Conservation (phyloP, 2,797 vertebrate species). For the Lagorchestes hirsutus region DNA sequence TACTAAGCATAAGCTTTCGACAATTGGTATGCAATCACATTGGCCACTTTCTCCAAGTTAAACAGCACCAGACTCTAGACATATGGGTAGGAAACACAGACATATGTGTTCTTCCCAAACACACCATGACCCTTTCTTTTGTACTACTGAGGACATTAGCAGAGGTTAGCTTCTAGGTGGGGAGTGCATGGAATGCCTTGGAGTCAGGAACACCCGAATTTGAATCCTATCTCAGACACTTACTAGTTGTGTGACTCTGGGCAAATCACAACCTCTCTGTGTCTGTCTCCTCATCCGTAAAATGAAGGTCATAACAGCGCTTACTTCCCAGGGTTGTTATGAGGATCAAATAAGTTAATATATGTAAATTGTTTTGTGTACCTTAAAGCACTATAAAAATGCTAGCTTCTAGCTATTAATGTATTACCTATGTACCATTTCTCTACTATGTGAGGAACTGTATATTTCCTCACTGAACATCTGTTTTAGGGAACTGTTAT, state of each 20-base stretch:
- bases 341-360: background rate
- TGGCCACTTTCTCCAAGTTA: constrained; percentile 92
- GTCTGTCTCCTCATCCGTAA: background rate
- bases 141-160: background rate
- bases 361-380: background rate
- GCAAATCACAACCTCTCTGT: background rate
- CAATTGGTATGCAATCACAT: constrained; percentile 93
- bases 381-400: background rate
- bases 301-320: background rate
- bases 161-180: background rate
- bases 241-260: background rate
- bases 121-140: background rate
- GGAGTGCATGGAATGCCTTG: background rate
- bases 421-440: background rate
- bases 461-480: background rate
- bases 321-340: background rate
- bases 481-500: background rate
- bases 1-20: constrained; percentile 92
- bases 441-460: background rate
- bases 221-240: background rate
- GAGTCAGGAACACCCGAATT: background rate
- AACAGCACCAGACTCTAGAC: constrained; percentile 86
- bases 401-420: background rate
- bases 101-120: background rate
- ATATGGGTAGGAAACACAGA: constrained; percentile 49